phyloP scores from a whole-genome alignment of 1,140 invertebrate species.

The Cyphomyrmex costatus region DNA sequence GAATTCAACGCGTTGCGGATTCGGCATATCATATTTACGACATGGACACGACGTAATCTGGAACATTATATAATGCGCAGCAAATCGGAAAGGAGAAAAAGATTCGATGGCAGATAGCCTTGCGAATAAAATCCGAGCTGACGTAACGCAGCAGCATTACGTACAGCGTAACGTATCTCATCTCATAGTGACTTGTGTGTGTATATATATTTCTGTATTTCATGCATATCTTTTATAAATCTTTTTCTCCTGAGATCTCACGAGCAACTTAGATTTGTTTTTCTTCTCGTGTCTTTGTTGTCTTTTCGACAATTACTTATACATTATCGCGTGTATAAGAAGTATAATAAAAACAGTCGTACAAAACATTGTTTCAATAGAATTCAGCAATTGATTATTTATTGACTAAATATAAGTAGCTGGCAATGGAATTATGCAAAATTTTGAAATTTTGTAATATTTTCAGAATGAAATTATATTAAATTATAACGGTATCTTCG shows the following conservation, averaged over 20 bases:
- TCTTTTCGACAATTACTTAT: not conserved
- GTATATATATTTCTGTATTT: not conserved
- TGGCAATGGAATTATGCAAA: not conserved
- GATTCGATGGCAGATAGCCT: conserved; percentile 45
- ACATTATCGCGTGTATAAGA: not conserved
- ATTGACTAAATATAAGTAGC: not conserved
- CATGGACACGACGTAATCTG: conserved; percentile 34
- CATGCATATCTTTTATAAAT: conserved; percentile 24
- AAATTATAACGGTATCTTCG: not conserved
- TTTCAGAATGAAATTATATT: not conserved
- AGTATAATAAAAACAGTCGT: not conserved
- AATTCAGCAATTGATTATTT: not conserved
- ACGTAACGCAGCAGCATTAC: conserved; percentile 27
- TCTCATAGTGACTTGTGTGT: conserved; percentile 30
- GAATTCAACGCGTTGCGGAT: not conserved
- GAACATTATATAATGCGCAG: conserved; percentile 42
- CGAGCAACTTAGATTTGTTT: conserved; percentile 11
- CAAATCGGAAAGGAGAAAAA: conserved; percentile 40
- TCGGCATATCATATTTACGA: conserved; percentile 32
- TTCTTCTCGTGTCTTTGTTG: not conserved
- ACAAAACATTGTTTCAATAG: not conserved
- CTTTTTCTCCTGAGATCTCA: not conserved
- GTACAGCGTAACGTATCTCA: conserved; percentile 44
- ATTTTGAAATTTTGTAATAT: conserved; percentile 15
- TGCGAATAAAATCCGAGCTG: conserved; percentile 59